Conservation (phyloP, 2,888 invertebrate genomes). For the Drosophila seclusa region DNA sequence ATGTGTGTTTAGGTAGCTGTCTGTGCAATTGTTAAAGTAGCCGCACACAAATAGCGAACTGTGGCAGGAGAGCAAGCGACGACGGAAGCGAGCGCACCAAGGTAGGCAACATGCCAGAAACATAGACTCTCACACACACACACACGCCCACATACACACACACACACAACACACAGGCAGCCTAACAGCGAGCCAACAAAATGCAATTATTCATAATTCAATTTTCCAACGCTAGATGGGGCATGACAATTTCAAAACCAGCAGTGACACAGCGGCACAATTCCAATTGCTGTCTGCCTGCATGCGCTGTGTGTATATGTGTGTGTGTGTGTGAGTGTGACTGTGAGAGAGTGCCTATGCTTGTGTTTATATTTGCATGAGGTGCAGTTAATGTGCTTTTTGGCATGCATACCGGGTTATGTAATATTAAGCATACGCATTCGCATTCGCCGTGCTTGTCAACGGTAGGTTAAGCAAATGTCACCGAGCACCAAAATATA, state of each 20-base stretch:
- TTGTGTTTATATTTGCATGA: conserved; percentile 25
- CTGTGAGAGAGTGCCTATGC: not conserved
- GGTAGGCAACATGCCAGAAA: conserved; percentile 53
- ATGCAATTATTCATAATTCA: conserved; percentile 77
- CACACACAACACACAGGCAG: not conserved
- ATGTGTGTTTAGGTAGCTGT: not conserved
- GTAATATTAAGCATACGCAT: conserved; percentile 75
- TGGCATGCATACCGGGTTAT: conserved; percentile 75
- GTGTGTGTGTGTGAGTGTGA: not conserved
- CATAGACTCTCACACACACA: conserved; percentile 3
- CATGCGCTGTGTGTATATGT: conserved; percentile 6
- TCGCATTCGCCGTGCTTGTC: conserved; percentile 62
- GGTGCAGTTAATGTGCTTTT: conserved; percentile 70
- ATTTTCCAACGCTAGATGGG: conserved; percentile 72
- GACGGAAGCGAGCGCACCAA: conserved; percentile 42
- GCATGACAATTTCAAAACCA: conserved; percentile 68
- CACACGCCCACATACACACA: not conserved
- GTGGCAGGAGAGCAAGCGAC: not conserved
- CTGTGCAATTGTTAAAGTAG: conserved; percentile 33
- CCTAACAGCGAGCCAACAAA: conserved; percentile 46
- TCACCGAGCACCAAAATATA: conserved; percentile 60
- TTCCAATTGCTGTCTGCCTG: conserved; percentile 32
- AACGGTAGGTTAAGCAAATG: conserved; percentile 69
- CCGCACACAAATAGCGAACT: conserved; percentile 24
- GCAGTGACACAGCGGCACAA: conserved; percentile 45